Evolutionary conservation across 2,888 invertebrate species (phyloP), one percentile per base, ranked within the genome.

Genomic region (Sesia bembeciformis): DNA sequence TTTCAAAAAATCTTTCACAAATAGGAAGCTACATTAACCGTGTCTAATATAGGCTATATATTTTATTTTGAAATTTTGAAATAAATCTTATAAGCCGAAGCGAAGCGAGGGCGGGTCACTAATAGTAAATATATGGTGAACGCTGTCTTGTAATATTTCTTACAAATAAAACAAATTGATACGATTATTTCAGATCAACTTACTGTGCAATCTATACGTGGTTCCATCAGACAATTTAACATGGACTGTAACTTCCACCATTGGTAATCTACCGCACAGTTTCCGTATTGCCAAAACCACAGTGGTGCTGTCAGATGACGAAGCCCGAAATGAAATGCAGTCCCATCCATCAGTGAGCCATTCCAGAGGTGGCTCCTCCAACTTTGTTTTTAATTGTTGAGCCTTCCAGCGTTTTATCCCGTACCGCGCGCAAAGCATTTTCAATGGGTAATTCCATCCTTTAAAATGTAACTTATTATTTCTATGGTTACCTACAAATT

Each of bases 171-270:
- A 49, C 5, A 49, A 23, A 23, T 23, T 23, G 23, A 52, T 3
- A 23, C 6, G 7, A 5, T 40, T 52, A 39, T 53, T 76, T 23
- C 23, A 23, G 23, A 23, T 23, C 23, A 23, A 23, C 82, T 76
- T 68, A 88, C 88, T 72, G 40, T 76, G 72, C 54, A 83, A 62
- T 55, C 60, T 74, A 58, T 81, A 90, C 8, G 62, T 62, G 4
- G 75, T 77, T 5, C 86, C 87, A 68, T 88, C 83, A 5, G 73
- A 57, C 54, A 89, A 61, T 57, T 78, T 79, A 8, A 94, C 70
- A 55, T 90, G 78, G 1, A 94, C 67, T 59, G 87, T 87, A 0
- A 92, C 75, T 77, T 94, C 93, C 63, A 78, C 72, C 78, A 88
- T 63, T 39, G 90, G 74, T 55, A 87, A 86, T 40, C 81, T 76